Evolutionary conservation across 2,888 invertebrate species (phyloP), one percentile per base, ranked within the genome.

Genomic region (Incurvaria masculella): DNA sequence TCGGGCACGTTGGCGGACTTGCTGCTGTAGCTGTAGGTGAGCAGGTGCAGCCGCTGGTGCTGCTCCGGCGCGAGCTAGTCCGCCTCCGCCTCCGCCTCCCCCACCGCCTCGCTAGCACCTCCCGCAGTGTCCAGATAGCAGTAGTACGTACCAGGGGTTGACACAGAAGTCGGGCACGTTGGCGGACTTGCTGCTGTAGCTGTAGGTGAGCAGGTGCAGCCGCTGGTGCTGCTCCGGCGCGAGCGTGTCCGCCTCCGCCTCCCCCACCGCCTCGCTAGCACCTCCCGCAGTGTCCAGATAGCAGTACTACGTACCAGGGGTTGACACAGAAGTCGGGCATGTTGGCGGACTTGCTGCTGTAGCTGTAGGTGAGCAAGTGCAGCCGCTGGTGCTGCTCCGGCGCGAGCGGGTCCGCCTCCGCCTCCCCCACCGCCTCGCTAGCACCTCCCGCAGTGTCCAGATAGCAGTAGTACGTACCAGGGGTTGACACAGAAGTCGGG

Each of bases 401-500:
- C 57, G 91, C 88, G 19, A 94, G 70, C 1, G 91, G 90, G 65
- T 94, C 94, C 18, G 63, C 11, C 20, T 10, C 23, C 19, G 2
- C n/a, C 21, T 6, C 4, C 23, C 10, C 16, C 40, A 10, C 21
- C 27, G 20, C 38, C 20, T 21, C 39, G 45, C 21, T 18, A 19
- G n/a, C 20, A 10, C 23, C 39, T 17, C 6, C 43, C 21, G 21
- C 14, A n/a, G n/a, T n/a, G 14, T 43, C 21, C 16, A n/a, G n/a
- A n/a, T n/a, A n/a, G n/a, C n/a, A n/a, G n/a, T n/a, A n/a, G n/a
- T n/a, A 63, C 80, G 73, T 61, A 89, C 90, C 92, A 91, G 0
- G 95, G 95, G 61, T 90, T 89, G 1, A 94, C 91, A 65, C 96
- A 96, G 64, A 93, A 94, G 49, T 88, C 88, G 0, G 94, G 93